Evolutionary conservation across 2,113 vertebrate species (phyloP).

Genomic region (Platysternon megacephalum): DNA sequence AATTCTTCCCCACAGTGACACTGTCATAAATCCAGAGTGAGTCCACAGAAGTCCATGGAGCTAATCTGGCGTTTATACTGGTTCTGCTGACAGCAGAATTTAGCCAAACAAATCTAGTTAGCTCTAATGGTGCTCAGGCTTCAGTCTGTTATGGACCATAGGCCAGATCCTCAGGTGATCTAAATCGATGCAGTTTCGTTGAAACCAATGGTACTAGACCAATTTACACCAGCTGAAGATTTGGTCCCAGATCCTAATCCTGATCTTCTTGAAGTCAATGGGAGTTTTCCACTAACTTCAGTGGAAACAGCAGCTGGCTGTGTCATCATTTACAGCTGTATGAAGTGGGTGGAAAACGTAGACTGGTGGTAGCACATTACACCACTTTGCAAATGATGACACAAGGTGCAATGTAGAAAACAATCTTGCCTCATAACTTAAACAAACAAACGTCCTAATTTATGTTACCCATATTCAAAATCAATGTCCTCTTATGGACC

Average conservation of each 20-base stretch:
- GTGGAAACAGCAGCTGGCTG: neutral
- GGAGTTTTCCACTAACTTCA: neutral
- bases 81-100: neutral
- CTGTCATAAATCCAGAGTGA: neutral
- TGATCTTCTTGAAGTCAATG: neutral
- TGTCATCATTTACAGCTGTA: neutral
- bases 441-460: neutral
- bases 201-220: neutral
- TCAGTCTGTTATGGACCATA: slow-evolving; percentile 7
- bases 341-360: neutral
- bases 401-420: neutral
- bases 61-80: neutral
- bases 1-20: neutral
- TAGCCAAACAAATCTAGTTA: neutral
- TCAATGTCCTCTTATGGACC: neutral
- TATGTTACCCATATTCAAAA: neutral
- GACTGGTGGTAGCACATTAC: neutral
- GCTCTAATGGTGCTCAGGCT: slow-evolving; percentile 5
- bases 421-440: neutral
- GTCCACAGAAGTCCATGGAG: neutral
- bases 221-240: neutral
- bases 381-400: neutral
- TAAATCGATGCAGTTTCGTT: neutral
- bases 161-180: neutral
- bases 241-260: neutral